These are phyloP conservation scores for Choloepus didactylus DNA, from an alignment of 2,797 vertebrate species.

Conservation along the genomic window DNA sequence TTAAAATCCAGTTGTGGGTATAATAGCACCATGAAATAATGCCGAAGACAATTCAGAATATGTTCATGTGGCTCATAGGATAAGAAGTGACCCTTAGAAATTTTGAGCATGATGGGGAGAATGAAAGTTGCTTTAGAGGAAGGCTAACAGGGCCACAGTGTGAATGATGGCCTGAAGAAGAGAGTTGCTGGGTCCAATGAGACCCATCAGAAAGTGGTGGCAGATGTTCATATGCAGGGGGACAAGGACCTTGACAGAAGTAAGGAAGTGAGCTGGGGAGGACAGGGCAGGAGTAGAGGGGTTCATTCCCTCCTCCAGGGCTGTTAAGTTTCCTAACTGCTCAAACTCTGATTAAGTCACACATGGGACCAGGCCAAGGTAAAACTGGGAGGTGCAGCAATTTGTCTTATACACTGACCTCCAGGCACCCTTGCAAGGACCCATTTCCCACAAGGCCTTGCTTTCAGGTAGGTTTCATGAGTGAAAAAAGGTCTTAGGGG, in stretches of 20 bases:
- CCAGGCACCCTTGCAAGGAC: background rate
- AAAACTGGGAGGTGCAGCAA: background rate
- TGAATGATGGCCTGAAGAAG: background rate
- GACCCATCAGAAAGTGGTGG: background rate
- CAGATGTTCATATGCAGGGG: background rate
- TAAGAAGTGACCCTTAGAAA: background rate
- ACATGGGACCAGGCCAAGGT: background rate
- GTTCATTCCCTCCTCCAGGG: background rate
- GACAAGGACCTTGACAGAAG: background rate
- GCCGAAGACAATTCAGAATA: background rate
- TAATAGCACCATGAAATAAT: background rate
- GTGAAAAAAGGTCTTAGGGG: background rate
- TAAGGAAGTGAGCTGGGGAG: background rate
- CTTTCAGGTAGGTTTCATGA: background rate
- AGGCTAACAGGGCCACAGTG: background rate
- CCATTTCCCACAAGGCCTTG: background rate
- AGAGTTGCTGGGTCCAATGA: background rate
- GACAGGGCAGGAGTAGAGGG: background rate
- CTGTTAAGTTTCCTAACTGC: background rate
- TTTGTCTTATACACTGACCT: background rate
- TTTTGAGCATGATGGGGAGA: background rate
- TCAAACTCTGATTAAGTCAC: background rate
- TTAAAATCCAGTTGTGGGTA: background rate
- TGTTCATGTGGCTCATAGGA: background rate
- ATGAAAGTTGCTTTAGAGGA: background rate